Base-by-base conservation (phyloP, 2,113 vertebrate species). In the Nanorana parkeri region DNA sequence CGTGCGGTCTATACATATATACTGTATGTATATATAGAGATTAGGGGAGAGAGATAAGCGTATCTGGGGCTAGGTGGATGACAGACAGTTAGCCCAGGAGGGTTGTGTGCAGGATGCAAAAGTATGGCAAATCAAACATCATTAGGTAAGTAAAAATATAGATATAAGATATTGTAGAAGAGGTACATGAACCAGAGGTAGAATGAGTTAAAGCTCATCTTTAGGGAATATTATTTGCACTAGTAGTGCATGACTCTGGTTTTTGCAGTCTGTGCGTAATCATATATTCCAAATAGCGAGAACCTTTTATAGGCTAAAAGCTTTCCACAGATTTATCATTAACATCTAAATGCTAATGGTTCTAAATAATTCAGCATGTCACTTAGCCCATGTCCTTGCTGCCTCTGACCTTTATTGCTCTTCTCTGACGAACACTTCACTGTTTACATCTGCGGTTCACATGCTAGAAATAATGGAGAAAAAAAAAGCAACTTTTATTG, bases 331-430 rank as follows among this genome's bases (percentile, higher is more conserved):
- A 86, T 92, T 91, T 90, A 90, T 92, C 91, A 91, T 92, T 92
- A 91, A 85, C 85, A 87, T 90, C 89, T 86, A 90, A 87, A 91
- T 87, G 88, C 89, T 92, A 87, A 85, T 72, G 0, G 83, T 86
- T 83, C 84, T 92, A 93, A 94, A 94, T 94, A 92, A 94, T 93
- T 94, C 92, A 94, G 86, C 64, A 77, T 85, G 86, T 84, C 85
- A 86, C 90, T 92, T 90, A 92, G 90, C 84, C 85, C 78, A 78
- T 80, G 84, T 86, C 89, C 82, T 88, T 91, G 86, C 67, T 90
- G 86, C 68, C 83, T 91, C 82, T 83, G 80, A 83, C 80, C 80
- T 83, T 76, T 81, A 4, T 36, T 83, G 54, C 51, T 83, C 71
- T 60, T 83, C 64, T 19, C 64, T n/a, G 51, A 15, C 24, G 52